These are phyloP conservation scores for Enchytraeus crypticus DNA, from an alignment of 2,888 invertebrate genomes.

Conservation along the genomic window DNA sequence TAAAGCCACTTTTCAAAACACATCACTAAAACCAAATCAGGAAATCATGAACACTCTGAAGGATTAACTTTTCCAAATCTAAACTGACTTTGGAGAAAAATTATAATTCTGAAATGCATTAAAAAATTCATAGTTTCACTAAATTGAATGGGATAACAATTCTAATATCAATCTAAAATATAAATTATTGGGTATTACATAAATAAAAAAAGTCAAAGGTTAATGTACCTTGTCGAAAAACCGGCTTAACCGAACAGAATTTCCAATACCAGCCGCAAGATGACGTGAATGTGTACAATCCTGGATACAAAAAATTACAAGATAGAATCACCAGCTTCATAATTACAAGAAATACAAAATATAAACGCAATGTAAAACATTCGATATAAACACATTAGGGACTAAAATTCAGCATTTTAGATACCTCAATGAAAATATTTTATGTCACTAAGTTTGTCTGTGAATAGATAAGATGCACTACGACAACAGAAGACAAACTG, in stretches of 20 bases:
- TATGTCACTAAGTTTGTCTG: no score
- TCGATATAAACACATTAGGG: no score
- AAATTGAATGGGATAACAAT: not conserved
- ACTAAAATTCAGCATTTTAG: no score
- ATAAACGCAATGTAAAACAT: not conserved
- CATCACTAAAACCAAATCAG: no score
- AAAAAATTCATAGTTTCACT: no score
- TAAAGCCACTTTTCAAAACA: no score
- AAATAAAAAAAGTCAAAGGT: not conserved
- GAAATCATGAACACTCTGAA: no score
- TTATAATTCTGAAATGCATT: no score
- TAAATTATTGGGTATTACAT: not conserved
- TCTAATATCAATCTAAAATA: not conserved
- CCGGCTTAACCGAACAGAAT: constrained; percentile 81
- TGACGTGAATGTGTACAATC: constrained; percentile 62
- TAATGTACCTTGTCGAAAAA: constrained; percentile 83
- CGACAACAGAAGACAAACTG: no score
- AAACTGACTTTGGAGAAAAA: no score
- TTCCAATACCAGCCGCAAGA: constrained; percentile 85
- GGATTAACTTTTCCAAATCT: no score
- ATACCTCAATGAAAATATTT: no score
- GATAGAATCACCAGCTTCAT: not conserved
- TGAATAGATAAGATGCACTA: not conserved
- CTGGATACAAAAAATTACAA: constrained; percentile 41
- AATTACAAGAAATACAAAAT: not conserved